A percentile compares a stretch with the other conserved stretches of the same genome.
These are phyloP conservation scores for Poeciliopsis infans DNA, from an alignment of 2,797 vertebrate species.

Conservation along the genomic window DNA sequence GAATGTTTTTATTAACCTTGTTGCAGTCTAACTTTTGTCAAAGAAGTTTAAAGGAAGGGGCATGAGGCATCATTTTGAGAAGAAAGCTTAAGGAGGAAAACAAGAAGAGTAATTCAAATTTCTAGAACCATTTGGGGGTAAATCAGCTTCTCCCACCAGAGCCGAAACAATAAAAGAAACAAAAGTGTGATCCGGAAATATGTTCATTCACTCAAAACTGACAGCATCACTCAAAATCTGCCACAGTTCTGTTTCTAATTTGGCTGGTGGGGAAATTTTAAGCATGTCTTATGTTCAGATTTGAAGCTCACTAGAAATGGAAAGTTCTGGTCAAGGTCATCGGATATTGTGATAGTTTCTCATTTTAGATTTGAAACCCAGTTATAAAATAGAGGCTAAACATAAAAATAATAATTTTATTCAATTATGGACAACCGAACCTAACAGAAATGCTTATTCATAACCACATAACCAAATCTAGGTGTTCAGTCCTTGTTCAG, in stretches of 20 bases:
- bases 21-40: background rate
- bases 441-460: background rate
- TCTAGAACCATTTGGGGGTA: background rate
- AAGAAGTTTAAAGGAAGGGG: background rate
- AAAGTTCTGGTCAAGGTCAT: background rate
- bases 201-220: background rate
- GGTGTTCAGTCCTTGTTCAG: background rate
- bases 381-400: background rate
- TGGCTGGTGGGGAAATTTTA: background rate
- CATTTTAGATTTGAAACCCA: background rate
- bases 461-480: background rate
- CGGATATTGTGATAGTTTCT: background rate
- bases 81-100: background rate
- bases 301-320: background rate
- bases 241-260: background rate
- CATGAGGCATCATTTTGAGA: background rate
- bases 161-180: background rate
- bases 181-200: background rate
- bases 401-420: background rate
- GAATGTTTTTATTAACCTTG: background rate
- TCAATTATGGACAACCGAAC: background rate
- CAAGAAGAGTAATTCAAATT: background rate
- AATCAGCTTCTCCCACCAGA: background rate
- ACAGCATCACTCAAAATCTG: background rate
- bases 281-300: background rate